phyloP scores from a whole-genome alignment of 2,113 vertebrate species.

The Onychostruthus taczanowskii region DNA sequence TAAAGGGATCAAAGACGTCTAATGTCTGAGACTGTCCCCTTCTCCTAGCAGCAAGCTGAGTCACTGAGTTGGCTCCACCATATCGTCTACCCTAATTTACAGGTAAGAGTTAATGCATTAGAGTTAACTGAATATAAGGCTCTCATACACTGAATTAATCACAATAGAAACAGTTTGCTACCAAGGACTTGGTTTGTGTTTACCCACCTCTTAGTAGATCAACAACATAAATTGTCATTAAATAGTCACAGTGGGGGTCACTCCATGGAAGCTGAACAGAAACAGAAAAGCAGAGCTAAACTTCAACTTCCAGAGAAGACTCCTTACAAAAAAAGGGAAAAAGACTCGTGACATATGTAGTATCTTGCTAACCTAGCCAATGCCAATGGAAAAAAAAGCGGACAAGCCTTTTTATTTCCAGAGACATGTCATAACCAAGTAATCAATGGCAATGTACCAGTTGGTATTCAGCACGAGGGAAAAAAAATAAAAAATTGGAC shows the following conservation, averaged over 20 bases:
- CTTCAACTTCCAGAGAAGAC: not conserved
- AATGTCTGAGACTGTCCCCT: not conserved
- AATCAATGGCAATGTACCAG: not conserved
- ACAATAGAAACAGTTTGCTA: not conserved
- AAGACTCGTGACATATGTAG: not conserved
- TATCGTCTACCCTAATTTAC: not conserved
- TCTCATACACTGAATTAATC: not conserved
- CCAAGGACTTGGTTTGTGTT: not conserved
- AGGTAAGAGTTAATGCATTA: not conserved
- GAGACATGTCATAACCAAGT: not conserved
- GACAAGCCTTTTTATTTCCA: not conserved
- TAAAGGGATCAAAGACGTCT: not conserved
- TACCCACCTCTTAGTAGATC: not conserved
- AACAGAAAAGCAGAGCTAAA: not conserved
- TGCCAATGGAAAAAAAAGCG: not conserved
- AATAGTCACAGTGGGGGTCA: not conserved
- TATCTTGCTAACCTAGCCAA: not conserved
- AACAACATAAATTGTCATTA: not conserved
- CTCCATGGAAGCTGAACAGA: not conserved
- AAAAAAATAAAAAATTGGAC: not conserved
- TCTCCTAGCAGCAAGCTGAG: not conserved
- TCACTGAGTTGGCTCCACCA: not conserved
- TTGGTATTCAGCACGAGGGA: not conserved
- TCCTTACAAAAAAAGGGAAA: not conserved
- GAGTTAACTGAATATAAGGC: not conserved